Evolutionary conservation across 2,888 invertebrate genomes (phyloP).

Genomic region (Metacarcinus magister): DNA sequence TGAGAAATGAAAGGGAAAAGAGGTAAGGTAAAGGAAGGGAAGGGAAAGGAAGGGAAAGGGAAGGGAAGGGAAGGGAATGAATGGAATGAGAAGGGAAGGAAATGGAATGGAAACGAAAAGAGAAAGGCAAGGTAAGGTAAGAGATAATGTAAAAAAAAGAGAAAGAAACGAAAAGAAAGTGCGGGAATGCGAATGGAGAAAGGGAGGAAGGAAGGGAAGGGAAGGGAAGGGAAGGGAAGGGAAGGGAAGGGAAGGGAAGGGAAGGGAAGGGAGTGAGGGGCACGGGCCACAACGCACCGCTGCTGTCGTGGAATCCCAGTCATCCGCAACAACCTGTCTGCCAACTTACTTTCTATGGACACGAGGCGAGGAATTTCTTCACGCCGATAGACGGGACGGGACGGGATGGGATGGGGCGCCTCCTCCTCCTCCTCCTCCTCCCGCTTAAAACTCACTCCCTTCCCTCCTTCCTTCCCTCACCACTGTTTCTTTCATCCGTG

Average conservation of each 20-base stretch:
- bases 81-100: background rate
- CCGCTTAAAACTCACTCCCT: too few relatives aligned
- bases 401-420: background rate
- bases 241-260: background rate
- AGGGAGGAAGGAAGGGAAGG: background rate
- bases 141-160: background rate
- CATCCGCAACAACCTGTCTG: constrained; percentile 72
- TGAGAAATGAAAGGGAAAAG: background rate
- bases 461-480: background rate
- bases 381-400: constrained; percentile 23
- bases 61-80: background rate
- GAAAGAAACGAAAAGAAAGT: background rate
- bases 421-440: too few relatives aligned
- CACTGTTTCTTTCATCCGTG: background rate
- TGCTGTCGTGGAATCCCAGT: constrained; percentile 55
- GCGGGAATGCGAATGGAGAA: background rate
- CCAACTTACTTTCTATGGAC: constrained; percentile 77
- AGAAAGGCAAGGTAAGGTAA: background rate
- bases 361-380: constrained; percentile 57
- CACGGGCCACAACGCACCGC: background rate
- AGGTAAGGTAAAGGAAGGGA: background rate
- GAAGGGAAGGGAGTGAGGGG: constrained; percentile 29
- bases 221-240: background rate
- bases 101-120: background rate
- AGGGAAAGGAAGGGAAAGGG: background rate